Evolutionary conservation across 2,888 invertebrate species (phyloP), one percentile per base, ranked within the genome.

Genomic region (Eristalinus sepulchralis): DNA sequence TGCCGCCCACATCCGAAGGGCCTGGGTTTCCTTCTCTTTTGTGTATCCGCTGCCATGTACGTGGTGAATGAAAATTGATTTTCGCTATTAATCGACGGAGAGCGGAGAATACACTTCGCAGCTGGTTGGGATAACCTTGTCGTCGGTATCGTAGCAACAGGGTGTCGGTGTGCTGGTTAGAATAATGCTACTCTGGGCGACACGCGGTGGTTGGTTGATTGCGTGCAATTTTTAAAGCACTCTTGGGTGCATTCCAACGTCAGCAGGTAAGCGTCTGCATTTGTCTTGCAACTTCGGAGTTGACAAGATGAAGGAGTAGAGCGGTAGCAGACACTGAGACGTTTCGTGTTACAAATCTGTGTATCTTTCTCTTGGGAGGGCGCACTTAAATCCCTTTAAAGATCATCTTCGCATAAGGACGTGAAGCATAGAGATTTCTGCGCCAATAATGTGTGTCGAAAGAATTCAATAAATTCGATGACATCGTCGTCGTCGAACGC

Each of bases 21-120:
- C 27, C 34, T 17, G 22, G 22, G 22, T 0, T 60, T 47, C 10
- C 20, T 9, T 24, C 22, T 53, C 5, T 60, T 59, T 39, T 13
- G 34, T 36, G 13, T 22, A 39, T 27, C 27, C 10, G 11, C 33
- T 67, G 20, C 33, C 13, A 6, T 67, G 63, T 60, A 71, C 20
- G 36, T 71, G 66, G 34, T 34, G 55, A 77, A 71, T 71, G 66
- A 66, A 71, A 82, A 82, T 82, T 66, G 64, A 82, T 82, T 70
- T 73, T 31, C 67, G 9, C 62, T 39, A 80, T 80, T 62, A 73
- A 80, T 73, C 80, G 72, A 73, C 39, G 53, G 34, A 66, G 66
- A 33, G 64, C 33, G 20, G 31, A n/a, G 13, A 17, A 53, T 1
- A 17, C n/a, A 31, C 27, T 4, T 3, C 20, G 39, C 4, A 57